phyloP scores from a whole-genome alignment of 37 sponge, comb jelly and placozoan species.

The Spongia lamella region DNA sequence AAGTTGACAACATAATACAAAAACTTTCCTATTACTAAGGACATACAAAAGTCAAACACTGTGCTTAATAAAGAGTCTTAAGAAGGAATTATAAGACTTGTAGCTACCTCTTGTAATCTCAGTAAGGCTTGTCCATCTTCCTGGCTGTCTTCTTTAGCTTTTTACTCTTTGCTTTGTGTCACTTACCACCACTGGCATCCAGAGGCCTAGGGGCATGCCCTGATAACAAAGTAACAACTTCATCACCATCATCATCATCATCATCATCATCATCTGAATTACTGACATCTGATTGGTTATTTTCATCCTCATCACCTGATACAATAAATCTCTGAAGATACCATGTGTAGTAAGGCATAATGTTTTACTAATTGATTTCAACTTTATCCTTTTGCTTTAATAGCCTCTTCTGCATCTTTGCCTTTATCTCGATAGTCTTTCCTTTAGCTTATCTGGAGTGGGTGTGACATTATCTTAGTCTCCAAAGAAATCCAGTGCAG shows the following conservation, averaged over 20 bases:
- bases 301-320: neutral
- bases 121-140: conserved; percentile 18
- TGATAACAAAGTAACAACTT: conserved; percentile 21
- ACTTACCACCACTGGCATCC: neutral
- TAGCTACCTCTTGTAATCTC: conserved; percentile 62
- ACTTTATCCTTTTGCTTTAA: neutral
- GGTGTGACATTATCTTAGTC: conserved; percentile 15
- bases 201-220: conserved; percentile 33
- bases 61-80: neutral
- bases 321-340: too few species aligned
- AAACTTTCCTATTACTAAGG: too few species aligned
- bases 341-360: too few species aligned
- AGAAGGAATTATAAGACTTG: neutral
- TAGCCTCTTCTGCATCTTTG: neutral
- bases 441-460: too few species aligned
- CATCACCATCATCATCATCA: conserved; percentile 16
- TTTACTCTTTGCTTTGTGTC: conserved; percentile 24
- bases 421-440: neutral
- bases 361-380: too few species aligned
- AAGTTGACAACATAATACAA: too few species aligned
- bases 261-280: too few species aligned
- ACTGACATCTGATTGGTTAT: conserved; percentile 3
- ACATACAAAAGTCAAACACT: too few species aligned
- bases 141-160: conserved; percentile 25
- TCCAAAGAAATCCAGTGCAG: conserved; percentile 83